Conservation (phyloP, 2,113 vertebrate genomes). For the Carlito syrichta region DNA sequence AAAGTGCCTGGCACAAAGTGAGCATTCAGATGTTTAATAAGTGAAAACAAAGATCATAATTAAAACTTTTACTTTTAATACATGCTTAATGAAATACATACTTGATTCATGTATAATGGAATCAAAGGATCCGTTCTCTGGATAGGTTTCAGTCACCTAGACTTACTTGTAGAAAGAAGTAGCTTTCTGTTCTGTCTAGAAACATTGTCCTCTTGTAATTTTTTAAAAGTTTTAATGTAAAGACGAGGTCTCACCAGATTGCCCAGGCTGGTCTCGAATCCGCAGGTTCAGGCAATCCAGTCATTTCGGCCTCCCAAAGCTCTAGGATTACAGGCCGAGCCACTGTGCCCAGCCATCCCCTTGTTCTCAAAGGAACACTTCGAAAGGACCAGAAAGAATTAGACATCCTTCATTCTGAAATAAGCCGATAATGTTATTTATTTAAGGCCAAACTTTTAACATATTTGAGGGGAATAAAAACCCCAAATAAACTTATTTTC, state of each 20-base stretch:
- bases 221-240: too few relatives aligned
- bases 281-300: too few relatives aligned
- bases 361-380: background rate
- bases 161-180: background rate
- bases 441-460: background rate
- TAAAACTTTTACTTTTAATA: background rate
- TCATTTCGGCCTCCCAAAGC: too few relatives aligned
- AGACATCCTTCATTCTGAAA: background rate
- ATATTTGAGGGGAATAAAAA: background rate
- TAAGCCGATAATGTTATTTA: background rate
- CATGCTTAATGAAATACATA: background rate
- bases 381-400: background rate
- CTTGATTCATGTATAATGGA: background rate
- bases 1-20: background rate
- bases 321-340: too few relatives aligned
- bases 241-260: too few relatives aligned
- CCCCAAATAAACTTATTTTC: background rate
- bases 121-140: background rate
- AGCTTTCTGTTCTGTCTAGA: background rate
- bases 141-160: background rate
- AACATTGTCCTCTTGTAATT: background rate
- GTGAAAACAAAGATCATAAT: background rate
- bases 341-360: too few relatives aligned
- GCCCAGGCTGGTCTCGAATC: too few relatives aligned
- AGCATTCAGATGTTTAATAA: background rate